Evolutionary conservation across 2,888 invertebrate species (phyloP).

Genomic region (Erebia ligea): DNA sequence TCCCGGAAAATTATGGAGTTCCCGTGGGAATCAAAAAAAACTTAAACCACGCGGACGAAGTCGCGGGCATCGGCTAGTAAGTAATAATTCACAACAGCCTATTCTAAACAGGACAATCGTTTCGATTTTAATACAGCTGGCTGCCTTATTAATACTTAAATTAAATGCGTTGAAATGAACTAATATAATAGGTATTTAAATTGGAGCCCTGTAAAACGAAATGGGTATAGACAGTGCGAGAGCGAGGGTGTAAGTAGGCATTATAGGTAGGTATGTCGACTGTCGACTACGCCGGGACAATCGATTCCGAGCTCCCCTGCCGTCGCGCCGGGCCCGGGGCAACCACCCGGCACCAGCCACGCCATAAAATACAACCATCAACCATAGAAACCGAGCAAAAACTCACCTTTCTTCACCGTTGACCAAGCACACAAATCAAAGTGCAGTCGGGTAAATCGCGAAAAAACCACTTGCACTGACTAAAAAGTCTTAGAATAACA

Average conservation of each 20-base stretch:
- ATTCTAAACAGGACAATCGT: no score
- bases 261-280: slow-evolving; percentile 46
- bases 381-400: slow-evolving; percentile 47
- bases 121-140: no score
- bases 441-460: slow-evolving; percentile 74
- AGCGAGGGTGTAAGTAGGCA: slow-evolving; percentile 61
- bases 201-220: slow-evolving; percentile 57
- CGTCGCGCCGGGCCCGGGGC: slow-evolving; percentile 53
- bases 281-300: slow-evolving; percentile 61
- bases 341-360: slow-evolving; percentile 53
- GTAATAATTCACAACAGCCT: no score
- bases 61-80: no score
- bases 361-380: slow-evolving; percentile 48
- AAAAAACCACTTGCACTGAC: slow-evolving; percentile 71
- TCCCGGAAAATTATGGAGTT: no score
- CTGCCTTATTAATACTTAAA: background rate
- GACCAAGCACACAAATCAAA: slow-evolving; percentile 68
- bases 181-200: slow-evolving; percentile 3
- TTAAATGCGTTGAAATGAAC: background rate
- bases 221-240: slow-evolving; percentile 55
- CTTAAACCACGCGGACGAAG: no score
- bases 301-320: slow-evolving; percentile 75
- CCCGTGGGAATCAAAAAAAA: no score
- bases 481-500: slow-evolving; percentile 61
- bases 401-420: slow-evolving; percentile 76